Evolutionary conservation across 2,888 invertebrate genomes (phyloP).

Genomic region (Micoletzkya japonica): DNA sequence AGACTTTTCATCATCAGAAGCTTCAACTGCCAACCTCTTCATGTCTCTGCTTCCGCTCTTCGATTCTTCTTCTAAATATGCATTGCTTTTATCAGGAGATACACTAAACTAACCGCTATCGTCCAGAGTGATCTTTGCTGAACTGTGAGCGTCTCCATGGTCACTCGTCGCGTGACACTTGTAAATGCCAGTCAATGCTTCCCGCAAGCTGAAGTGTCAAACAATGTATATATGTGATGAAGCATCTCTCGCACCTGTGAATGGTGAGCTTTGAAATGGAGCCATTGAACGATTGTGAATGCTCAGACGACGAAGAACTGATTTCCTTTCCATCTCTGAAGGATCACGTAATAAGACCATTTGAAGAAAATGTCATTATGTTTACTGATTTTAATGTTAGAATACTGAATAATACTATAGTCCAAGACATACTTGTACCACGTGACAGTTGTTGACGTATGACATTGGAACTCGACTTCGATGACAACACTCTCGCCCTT

Average conservation of each 20-base stretch:
- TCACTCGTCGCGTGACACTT: conserved; percentile 60
- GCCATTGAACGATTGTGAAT: conserved; percentile 56
- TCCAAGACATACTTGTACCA: conserved; percentile 56
- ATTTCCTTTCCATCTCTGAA: conserved; percentile 56
- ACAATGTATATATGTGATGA: background rate
- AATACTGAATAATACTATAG: background rate
- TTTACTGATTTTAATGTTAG: background rate
- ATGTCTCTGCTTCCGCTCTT: conserved; percentile 24
- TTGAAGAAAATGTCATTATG: background rate
- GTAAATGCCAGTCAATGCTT: conserved; percentile 55
- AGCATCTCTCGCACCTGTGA: conserved; percentile 22
- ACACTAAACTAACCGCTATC: conserved; percentile 37
- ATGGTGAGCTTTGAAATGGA: conserved; percentile 53
- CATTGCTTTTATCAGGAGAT: background rate
- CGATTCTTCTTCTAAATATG: conserved; percentile 17
- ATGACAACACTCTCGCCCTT: conserved; percentile 53
- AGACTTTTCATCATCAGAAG: conserved; percentile 18
- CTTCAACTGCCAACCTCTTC: background rate
- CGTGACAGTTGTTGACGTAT: conserved; percentile 57
- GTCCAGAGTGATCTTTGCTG: conserved; percentile 58
- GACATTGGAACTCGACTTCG: conserved; percentile 60
- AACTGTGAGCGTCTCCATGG: conserved; percentile 59
- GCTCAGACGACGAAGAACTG: conserved; percentile 41
- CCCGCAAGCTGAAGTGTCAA: conserved; percentile 37
- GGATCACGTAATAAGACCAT: background rate